Evolutionary conservation across 2,113 vertebrate species (phyloP).

Genomic region (Chascanopsetta lugubris): DNA sequence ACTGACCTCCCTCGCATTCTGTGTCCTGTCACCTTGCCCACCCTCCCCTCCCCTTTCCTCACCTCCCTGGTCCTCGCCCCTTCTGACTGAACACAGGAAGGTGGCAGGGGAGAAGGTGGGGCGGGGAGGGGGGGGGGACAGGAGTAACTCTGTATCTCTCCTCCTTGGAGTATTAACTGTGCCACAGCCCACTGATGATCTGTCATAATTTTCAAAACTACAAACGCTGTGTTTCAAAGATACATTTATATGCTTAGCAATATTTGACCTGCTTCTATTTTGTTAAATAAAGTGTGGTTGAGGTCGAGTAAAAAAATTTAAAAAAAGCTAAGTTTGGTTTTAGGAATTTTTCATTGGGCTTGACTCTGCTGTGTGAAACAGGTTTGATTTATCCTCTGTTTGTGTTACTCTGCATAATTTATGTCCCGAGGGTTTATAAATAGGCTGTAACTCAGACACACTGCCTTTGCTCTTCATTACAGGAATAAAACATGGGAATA

Average conservation of each 20-base stretch:
- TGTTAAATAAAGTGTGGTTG: conserved; percentile 86
- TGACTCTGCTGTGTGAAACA: conserved; percentile 13
- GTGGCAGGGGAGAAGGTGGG: no score
- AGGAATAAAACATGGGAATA: background rate
- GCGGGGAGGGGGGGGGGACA: no score
- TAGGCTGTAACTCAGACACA: background rate
- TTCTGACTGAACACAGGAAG: conserved; percentile 35
- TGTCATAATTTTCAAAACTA: conserved; percentile 71
- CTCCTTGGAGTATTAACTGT: conserved; percentile 74
- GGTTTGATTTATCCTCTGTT: conserved; percentile 20
- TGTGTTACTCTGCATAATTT: conserved; percentile 8
- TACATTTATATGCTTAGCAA: conserved; percentile 84
- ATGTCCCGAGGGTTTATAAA: conserved; percentile 8
- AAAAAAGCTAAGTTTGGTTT: conserved; percentile 34
- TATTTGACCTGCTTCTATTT: conserved; percentile 85
- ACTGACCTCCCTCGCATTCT: background rate
- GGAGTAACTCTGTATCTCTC: conserved; percentile 58
- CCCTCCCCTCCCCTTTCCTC: background rate
- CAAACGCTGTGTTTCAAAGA: conserved; percentile 76
- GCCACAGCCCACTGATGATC: conserved; percentile 77
- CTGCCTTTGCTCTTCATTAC: background rate
- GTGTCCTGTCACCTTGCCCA: conserved; percentile 5
- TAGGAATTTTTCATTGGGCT: conserved; percentile 31
- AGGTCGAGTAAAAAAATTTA: conserved; percentile 74
- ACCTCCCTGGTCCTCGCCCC: background rate